Base-by-base conservation (phyloP, 1,140 invertebrate species). In the Drosophila fuyamai region DNA sequence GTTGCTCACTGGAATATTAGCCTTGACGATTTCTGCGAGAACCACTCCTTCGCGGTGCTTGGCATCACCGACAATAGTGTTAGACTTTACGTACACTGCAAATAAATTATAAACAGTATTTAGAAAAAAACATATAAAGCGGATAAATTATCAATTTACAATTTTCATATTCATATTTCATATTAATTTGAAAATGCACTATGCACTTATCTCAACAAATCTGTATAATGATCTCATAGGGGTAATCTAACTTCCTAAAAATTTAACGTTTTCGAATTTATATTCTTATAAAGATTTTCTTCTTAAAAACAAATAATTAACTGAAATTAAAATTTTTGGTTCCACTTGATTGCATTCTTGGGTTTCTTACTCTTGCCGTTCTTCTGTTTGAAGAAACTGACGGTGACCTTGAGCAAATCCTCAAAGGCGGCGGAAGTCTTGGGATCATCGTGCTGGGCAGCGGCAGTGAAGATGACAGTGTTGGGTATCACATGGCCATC, bases 1-100 rank as follows among this genome's bases (percentile, higher is more conserved):
- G 89, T 98, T 98, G 83, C 95, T 95, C 5, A 98, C 96, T 0
- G 97, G 97, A 75, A 98, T 98, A 92, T 98, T 98, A n/a, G 96
- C 96, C 92, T 96, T 95, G 1, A 98, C 95, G 61, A 98, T 97
- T 92, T 97, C 96, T 4, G 97, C 96, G 16, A 97, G 82, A 5
- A 98, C 97, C 5, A 97, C 96, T 12, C 97, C 97, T 32, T 95
- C 94, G 0, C 95, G 94, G 89, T 98, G 97, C 60, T 94, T 95
- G 1, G 94, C 91, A 82, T 97, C 96, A 9, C 96, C 96, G n/a
- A 95, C 91, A 6, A 96, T 92, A 0, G 97, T 98, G 91, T 97
- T 96, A 29, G 97, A 98, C 86, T 97, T 97, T 1, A 98, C 96
- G 91, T 96, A 97, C 90, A 95, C 97, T 98, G 93, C 66, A 94